Evolutionary conservation across 2,888 invertebrate species (phyloP).

Genomic region (Agrenia bidenticulata): DNA sequence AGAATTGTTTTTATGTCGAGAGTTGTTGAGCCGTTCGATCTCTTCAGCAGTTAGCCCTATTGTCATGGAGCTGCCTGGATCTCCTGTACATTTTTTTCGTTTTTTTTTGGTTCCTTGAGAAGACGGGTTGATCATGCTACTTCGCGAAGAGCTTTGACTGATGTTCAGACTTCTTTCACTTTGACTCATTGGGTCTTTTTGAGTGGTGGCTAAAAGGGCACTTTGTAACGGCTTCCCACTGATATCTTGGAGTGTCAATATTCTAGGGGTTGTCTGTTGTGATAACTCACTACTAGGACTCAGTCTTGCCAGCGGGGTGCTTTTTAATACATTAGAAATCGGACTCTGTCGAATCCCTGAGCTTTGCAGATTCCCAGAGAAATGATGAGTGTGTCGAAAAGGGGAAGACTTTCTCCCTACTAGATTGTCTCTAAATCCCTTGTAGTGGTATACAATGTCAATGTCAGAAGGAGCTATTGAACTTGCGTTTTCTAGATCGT

Average conservation of each 20-base stretch:
- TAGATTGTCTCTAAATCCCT: conserved; percentile 74
- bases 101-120: conserved; percentile 55
- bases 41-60: conserved; percentile 91
- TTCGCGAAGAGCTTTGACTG: conserved; percentile 68
- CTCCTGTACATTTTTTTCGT: conserved; percentile 57
- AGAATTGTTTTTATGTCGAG: conserved; percentile 76
- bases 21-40: conserved; percentile 79
- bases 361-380: conserved; percentile 48
- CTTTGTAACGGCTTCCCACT: conserved; percentile 89
- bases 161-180: conserved; percentile 89
- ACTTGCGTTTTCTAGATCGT: conserved; percentile 94
- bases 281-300: conserved; percentile 91
- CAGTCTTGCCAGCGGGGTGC: conserved; percentile 83
- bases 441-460: conserved; percentile 94
- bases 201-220: conserved; percentile 83
- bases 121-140: conserved; percentile 55
- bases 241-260: conserved; percentile 88
- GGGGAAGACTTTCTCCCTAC: conserved; percentile 54
- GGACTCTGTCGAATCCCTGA: conserved; percentile 56
- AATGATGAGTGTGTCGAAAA: conserved; percentile 51
- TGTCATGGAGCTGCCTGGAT: conserved; percentile 64
- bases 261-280: conserved; percentile 82
- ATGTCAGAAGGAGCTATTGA: conserved; percentile 97
- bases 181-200: conserved; percentile 82
- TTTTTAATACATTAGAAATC: conserved; percentile 64